Evolutionary conservation across 2,113 vertebrate genomes (phyloP).

Genomic region (Jaculus jaculus): DNA sequence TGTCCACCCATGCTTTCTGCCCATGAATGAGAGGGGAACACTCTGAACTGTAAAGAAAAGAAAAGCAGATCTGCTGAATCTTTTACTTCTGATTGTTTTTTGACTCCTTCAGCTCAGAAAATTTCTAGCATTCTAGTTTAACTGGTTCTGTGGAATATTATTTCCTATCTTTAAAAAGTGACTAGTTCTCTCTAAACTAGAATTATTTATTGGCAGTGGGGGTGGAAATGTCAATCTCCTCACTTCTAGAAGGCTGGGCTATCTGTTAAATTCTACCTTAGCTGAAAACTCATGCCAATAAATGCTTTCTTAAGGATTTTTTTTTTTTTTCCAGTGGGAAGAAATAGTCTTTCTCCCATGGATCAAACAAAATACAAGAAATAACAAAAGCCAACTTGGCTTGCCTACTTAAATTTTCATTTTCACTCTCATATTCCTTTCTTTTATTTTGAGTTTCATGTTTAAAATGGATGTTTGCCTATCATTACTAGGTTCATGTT

Average conservation of each 20-base stretch:
- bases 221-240: neutral
- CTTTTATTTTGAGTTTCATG: neutral
- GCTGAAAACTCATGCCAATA: neutral
- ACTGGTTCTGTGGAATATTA: neutral
- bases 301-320: neutral
- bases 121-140: neutral
- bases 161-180: neutral
- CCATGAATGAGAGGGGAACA: neutral
- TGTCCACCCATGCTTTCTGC: neutral
- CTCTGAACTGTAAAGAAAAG: neutral
- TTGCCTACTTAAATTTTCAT: neutral
- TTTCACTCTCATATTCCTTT: neutral
- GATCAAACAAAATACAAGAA: neutral
- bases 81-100: neutral
- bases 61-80: neutral
- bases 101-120: neutral
- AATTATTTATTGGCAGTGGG: neutral
- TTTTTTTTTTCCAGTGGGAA: neutral
- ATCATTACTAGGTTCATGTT: neutral
- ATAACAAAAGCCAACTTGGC: neutral
- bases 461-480: neutral
- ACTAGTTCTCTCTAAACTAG: neutral
- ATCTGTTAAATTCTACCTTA: neutral
- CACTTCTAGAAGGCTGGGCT: neutral
- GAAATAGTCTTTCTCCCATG: neutral